Percentiles rank a stretch among this genome's conserved stretches.
Evolutionary conservation across 2,888 invertebrate genomes (phyloP).

Genomic region (Morpho helenor): DNA sequence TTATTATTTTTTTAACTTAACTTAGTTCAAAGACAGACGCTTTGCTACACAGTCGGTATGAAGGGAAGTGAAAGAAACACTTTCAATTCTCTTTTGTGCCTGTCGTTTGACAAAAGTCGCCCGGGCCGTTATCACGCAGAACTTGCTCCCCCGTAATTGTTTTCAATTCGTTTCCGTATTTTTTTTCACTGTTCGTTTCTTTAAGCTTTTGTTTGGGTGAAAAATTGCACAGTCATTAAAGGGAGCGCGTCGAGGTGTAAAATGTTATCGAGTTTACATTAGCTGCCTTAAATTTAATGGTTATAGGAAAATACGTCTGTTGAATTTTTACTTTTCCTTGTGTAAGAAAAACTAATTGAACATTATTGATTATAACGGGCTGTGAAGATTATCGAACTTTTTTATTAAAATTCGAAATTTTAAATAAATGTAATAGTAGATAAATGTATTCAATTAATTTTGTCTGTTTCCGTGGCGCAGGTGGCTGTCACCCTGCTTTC

Average conservation of each 20-base stretch:
- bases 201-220: slow-evolving; percentile 12
- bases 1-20: slow-evolving; percentile 3
- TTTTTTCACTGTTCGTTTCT: slow-evolving; percentile 29
- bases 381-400: too few species aligned
- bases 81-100: slow-evolving; percentile 18
- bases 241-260: slow-evolving; percentile 19
- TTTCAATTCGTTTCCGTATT: slow-evolving; percentile 56
- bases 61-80: slow-evolving; percentile 14
- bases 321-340: too few species aligned
- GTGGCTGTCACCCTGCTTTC: too few species aligned
- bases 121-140: slow-evolving; percentile 52
- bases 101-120: slow-evolving; percentile 39
- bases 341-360: too few species aligned
- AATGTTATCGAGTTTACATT: slow-evolving; percentile 26
- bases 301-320: not conserved
- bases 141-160: slow-evolving; percentile 59
- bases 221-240: slow-evolving; percentile 26
- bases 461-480: too few species aligned
- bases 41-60: not conserved
- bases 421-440: too few species aligned
- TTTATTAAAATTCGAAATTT: too few species aligned
- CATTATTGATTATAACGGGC: too few species aligned
- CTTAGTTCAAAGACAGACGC: slow-evolving; percentile 12
- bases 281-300: slow-evolving; percentile 11
- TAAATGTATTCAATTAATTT: too few species aligned